Evolutionary conservation across 2,113 vertebrate species (phyloP).

Genomic region (Pleuronectes platessa): DNA sequence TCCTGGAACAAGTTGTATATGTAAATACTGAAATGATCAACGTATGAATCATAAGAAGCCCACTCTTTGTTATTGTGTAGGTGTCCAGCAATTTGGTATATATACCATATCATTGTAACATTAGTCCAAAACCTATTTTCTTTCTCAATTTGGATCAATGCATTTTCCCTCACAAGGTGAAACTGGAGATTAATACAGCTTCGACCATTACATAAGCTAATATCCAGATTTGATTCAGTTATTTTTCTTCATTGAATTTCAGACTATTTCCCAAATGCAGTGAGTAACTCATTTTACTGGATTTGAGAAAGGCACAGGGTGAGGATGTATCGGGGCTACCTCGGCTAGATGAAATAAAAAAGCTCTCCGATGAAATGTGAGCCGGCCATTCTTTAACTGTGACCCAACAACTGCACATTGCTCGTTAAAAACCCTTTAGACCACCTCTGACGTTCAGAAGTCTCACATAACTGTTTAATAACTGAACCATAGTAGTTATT

Average conservation of each 20-base stretch:
- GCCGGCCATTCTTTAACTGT: constrained; percentile 18
- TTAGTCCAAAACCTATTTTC: constrained; percentile 8
- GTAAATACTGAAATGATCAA: background rate
- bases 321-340: constrained; percentile 37
- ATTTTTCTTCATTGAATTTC: constrained; percentile 36
- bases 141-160: background rate
- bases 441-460: constrained; percentile 5
- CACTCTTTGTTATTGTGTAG: background rate
- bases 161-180: constrained; percentile 13
- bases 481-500: background rate
- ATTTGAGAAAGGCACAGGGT: constrained; percentile 39
- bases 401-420: constrained; percentile 6
- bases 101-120: background rate
- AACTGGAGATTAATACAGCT: constrained; percentile 4
- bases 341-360: constrained; percentile 47
- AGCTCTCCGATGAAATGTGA: constrained; percentile 37
- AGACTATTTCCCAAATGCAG: constrained; percentile 32
- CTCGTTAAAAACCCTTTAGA: background rate
- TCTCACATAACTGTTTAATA: background rate
- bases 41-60: background rate
- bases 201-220: constrained; percentile 1
- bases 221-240: constrained; percentile 27
- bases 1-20: background rate
- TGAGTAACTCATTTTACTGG: constrained; percentile 49
- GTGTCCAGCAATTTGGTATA: background rate